These are phyloP conservation scores for Erinaceus europaeus DNA, from an alignment of 2,113 vertebrate species.

Conservation along the genomic window DNA sequence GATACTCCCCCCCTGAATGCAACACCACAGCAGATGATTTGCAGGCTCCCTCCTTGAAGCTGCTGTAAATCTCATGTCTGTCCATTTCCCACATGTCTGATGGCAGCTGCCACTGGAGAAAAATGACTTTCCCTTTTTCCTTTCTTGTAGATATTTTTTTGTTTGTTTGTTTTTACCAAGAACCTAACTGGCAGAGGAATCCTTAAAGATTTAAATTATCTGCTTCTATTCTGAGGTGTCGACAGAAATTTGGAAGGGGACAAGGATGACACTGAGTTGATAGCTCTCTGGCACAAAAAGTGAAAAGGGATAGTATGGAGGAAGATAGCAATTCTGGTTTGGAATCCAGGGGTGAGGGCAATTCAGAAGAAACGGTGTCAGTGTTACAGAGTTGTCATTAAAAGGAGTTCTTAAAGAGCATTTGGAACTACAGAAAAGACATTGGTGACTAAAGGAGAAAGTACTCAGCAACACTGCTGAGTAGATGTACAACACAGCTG, in stretches of 20 bases:
- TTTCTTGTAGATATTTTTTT: conserved; percentile 4
- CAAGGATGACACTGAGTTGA: neutral
- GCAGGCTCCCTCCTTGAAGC: neutral
- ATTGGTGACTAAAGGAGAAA: neutral
- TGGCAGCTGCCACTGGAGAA: neutral
- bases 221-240: neutral
- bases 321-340: neutral
- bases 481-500: neutral
- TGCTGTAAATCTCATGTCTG: neutral
- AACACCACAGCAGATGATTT: neutral
- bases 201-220: neutral
- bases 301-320: no score
- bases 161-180: neutral
- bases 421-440: no score
- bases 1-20: neutral
- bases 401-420: neutral
- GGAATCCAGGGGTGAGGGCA: neutral
- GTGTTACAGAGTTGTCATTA: neutral
- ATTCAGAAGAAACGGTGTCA: neutral
- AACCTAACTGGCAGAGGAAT: neutral
- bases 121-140: neutral
- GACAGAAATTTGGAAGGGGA: neutral
- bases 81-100: neutral
- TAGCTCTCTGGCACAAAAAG: neutral
- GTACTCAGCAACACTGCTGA: neutral